Conservation (phyloP, 2,888 invertebrate genomes). For the Notocelia uddmanniana region DNA sequence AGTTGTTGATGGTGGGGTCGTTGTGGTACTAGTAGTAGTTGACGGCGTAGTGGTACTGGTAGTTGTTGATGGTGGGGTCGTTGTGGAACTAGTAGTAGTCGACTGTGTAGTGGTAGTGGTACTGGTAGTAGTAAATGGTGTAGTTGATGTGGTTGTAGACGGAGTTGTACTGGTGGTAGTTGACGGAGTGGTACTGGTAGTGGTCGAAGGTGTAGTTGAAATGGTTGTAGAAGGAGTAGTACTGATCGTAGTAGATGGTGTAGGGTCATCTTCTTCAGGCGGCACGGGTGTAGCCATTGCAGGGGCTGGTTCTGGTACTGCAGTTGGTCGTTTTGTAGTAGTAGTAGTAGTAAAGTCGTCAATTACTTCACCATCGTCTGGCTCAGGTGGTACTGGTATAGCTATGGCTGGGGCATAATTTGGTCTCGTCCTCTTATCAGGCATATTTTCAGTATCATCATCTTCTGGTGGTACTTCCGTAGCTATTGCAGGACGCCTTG, state of each 20-base stretch:
- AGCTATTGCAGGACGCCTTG: slow-evolving; percentile 5
- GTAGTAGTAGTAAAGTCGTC: neutral
- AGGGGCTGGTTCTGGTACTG: neutral
- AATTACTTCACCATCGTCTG: neutral
- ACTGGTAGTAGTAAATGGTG: neutral
- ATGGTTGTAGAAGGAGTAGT: neutral
- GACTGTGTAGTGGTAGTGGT: neutral
- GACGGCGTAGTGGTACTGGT: neutral
- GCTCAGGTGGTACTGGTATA: slow-evolving; percentile 7
- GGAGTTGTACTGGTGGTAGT: neutral
- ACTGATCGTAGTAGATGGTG: too few relatives aligned
- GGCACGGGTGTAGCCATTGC: neutral
- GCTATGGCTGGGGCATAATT: slow-evolving; percentile 4
- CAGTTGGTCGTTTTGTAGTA: neutral
- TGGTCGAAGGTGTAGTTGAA: slow-evolving; percentile 1
- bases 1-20: neutral
- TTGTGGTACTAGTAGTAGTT: neutral
- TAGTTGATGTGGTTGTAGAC: neutral
- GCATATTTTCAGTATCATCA: neutral
- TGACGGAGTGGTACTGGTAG: neutral
- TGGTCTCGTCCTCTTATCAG: neutral
- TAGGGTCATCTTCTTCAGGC: slow-evolving; percentile 9
- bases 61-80: neutral
- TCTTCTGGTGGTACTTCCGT: neutral
- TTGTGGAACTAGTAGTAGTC: neutral